Evolutionary conservation across 2,888 invertebrate species (phyloP).

Genomic region (Heliconius cydno): DNA sequence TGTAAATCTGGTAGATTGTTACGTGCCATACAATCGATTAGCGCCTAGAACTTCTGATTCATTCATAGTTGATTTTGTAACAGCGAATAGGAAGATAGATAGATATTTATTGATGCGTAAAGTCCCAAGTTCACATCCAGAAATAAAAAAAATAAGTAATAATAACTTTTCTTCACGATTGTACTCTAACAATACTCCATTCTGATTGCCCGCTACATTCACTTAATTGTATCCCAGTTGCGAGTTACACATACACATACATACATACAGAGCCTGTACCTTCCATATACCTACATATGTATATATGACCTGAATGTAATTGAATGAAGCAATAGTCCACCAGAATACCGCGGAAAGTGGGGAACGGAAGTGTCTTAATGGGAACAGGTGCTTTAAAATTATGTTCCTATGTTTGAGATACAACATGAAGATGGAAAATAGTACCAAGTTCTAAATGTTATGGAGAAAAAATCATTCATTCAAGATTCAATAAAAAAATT

Average conservation of each 20-base stretch:
- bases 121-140: neutral
- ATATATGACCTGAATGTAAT: neutral
- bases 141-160: neutral
- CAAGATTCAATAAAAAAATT: too few species aligned
- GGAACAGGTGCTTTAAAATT: too few species aligned
- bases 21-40: too few species aligned
- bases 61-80: too few species aligned
- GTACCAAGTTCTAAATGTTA: neutral
- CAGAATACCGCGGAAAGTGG: too few species aligned
- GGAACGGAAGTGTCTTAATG: too few species aligned
- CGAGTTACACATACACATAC: conserved; percentile 35
- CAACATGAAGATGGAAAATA: too few species aligned
- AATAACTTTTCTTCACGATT: conserved; percentile 17
- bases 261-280: neutral
- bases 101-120: neutral
- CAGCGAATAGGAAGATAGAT: too few species aligned
- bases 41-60: too few species aligned
- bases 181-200: conserved; percentile 39
- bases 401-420: too few species aligned
- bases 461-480: neutral
- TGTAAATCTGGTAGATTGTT: too few species aligned
- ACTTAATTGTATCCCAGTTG: conserved; percentile 46
- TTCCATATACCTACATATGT: neutral
- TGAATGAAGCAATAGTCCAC: neutral
- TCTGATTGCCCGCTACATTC: conserved; percentile 44